phyloP scores from a whole-genome alignment of 2,113 vertebrate species.

The Cairina moschata region DNA sequence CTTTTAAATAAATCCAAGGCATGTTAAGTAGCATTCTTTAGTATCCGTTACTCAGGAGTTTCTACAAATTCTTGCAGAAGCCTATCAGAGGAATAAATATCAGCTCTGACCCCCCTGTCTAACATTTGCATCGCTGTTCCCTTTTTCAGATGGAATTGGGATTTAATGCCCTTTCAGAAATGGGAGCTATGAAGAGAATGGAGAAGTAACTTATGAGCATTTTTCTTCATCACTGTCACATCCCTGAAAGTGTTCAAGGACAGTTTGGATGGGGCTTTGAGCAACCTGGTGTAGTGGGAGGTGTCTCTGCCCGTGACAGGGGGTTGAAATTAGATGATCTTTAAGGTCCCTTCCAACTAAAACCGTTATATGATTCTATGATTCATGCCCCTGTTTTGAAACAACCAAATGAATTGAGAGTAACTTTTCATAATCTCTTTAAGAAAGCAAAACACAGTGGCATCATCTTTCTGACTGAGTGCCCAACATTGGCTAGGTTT shows the following conservation, averaged over 20 bases:
- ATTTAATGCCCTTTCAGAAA: slow-evolving; percentile 1
- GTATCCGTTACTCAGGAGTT: not conserved
- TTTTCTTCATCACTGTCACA: not conserved
- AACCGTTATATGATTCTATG: no score
- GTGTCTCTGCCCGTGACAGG: no score
- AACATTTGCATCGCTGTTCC: not conserved
- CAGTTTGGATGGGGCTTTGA: no score
- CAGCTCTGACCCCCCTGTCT: not conserved
- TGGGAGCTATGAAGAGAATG: not conserved
- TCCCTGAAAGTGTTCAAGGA: no score
- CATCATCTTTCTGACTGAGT: slow-evolving; percentile 19
- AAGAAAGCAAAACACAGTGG: slow-evolving; percentile 36
- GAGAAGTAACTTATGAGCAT: not conserved
- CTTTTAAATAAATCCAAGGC: not conserved
- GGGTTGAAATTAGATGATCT: no score
- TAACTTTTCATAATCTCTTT: slow-evolving; percentile 15
- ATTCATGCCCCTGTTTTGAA: not conserved
- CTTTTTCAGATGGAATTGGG: not conserved
- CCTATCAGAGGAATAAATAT: not conserved
- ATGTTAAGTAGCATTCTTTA: not conserved
- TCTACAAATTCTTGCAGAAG: not conserved
- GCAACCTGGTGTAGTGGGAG: no score
- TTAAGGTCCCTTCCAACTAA: no score
- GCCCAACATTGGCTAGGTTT: not conserved
- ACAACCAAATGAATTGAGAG: not conserved